Evolutionary conservation across 2,113 vertebrate genomes (phyloP), one percentile per base, ranked within the genome.

Genomic region (Indri indri): DNA sequence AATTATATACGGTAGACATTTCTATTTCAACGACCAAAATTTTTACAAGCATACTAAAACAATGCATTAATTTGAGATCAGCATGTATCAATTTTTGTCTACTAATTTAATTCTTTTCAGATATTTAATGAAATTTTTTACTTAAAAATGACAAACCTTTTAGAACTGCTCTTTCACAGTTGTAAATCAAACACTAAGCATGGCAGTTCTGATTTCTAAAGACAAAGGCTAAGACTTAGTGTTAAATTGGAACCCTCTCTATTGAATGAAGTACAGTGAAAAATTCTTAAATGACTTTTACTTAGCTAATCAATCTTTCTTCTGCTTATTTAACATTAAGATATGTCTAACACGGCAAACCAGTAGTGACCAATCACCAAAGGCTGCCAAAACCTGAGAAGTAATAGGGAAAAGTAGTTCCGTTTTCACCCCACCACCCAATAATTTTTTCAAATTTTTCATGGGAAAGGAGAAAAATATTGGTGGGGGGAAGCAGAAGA

Each of bases 171-270:
- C 14, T 91, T 95, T 91, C 54, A 91, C 2, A 89, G 1, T 10
- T 95, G 73, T 86, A 90, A 94, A 73, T 63, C 66, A 74, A 96
- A 89, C 18, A 88, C 25, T 11, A 94, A 85, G n/a, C 27, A 42
- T 27, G 11, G 50, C 16, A 93, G 20, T 74, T 81, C 32, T 66
- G 59, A 93, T 85, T 88, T 93, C 86, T 66, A 65, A 94, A 92
- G 93, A 45, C 20, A 87, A 84, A 94, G 40, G 90, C 42, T n/a
- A 77, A 88, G 63, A 59, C 52, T 65, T 61, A 79, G 11, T 90
- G 8, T 22, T 86, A 77, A 63, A 32, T 89, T 57, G 84, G 17
- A 96, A 70, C 30, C 11, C 12, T 89, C 47, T n/a, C 42, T 82
- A 77, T 7, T 71, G n/a, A 95, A 95, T 34, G n/a, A 71, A 63